Base-by-base conservation (phyloP, 2,888 invertebrate genomes). In the Aphrophora alni region DNA sequence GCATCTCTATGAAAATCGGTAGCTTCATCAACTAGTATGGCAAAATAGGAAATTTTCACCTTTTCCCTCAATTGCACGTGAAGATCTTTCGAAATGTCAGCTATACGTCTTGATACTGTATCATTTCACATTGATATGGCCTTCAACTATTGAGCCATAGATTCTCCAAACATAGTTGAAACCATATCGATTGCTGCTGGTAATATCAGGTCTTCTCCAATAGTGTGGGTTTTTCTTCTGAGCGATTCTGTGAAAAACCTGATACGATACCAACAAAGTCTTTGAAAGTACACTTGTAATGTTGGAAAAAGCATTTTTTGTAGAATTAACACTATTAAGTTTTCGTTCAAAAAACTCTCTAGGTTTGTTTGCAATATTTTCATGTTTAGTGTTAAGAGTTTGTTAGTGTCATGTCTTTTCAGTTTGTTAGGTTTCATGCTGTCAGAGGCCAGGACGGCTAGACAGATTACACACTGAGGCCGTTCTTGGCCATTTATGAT, bases 201-300 rank as follows among this genome's bases (percentile, higher is more conserved):
- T 68, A 68, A 68, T 68, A 68, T 68, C 68, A 68, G 68, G 68
- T 68, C 68, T 68, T 68, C n/a, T 69, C 69, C 14, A 69, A 69
- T 69, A 69, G 69, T 21, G 25, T 69, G 24, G 12, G 14, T 26
- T 73, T 73, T 73, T 73, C n/a, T 73, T 27, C 28, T 73, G 27
- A 70, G 83, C 80, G 68, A 81, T 83, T 78, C 82, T 82, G 77
- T 81, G 38, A 79, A 76, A 79, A 81, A 83, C 83, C 79, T 83
- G 78, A 81, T 83, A 83, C 68, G 84, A 83, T 82, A 83, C 81
- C 44, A 84, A 68, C 76, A 81, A 75, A 59, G 81, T 81, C 70
- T 82, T 81, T 72, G 71, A 80, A 72, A 80, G 80, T 79, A 81
- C 77, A 81, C 72, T n/a, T n/a, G n/a, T n/a, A 71, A 71, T 68